These are phyloP conservation scores for Lamprologus speciosus DNA, from an alignment of 2,113 vertebrate species.

Conservation along the genomic window DNA sequence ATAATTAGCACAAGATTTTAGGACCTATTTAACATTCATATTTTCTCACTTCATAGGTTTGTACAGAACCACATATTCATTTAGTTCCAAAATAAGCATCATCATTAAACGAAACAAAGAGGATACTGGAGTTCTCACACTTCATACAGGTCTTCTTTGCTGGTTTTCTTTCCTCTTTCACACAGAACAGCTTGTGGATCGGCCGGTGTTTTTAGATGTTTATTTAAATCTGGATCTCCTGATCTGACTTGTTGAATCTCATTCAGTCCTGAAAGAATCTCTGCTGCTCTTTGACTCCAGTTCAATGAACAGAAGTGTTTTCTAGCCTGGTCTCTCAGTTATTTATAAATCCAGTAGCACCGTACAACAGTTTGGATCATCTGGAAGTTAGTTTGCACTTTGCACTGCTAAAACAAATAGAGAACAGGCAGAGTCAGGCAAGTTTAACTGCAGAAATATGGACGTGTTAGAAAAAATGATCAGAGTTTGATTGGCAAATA, in stretches of 20 bases:
- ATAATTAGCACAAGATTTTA: neutral
- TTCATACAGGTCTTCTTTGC: slow-evolving; percentile 70
- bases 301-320: neutral
- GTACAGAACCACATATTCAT: neutral
- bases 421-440: neutral
- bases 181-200: slow-evolving; percentile 17
- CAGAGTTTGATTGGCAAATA: neutral
- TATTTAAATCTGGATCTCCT: neutral
- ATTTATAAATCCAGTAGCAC: neutral
- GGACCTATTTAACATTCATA: slow-evolving; percentile 7
- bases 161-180: slow-evolving; percentile 43
- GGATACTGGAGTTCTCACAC: slow-evolving; percentile 50
- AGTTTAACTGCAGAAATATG: neutral
- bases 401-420: neutral
- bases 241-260: fast-evolving
- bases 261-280: neutral
- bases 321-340: neutral
- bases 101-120: neutral
- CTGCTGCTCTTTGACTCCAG: neutral
- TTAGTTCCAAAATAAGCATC: neutral
- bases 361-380: neutral
- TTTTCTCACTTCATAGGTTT: neutral
- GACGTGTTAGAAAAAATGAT: fast-evolving
- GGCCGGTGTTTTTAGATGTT: neutral
- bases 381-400: neutral